Evolutionary conservation across 2,797 vertebrate genomes (phyloP), one percentile per base, ranked within the genome.

Genomic region (Emydoidea blandingii): DNA sequence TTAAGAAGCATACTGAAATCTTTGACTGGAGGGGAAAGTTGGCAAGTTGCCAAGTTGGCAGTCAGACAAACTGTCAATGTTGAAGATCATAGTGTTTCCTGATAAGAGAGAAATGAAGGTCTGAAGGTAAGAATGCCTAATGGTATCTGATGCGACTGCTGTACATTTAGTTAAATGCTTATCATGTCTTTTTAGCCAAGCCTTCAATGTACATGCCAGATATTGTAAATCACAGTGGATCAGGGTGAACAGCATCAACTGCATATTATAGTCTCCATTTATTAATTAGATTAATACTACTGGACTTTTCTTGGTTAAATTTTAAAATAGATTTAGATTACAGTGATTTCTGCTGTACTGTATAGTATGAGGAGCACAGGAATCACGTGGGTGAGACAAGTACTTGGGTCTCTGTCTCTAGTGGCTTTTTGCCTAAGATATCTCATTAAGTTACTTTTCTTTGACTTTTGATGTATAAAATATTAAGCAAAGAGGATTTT

Each of bases 91-190:
- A 1, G 1, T 78, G 83, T 86, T 79, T 96, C 90, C 83, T 74
- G 81, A 54, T 82, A 91, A 89, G 37, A 93, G 7, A 76, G 72
- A 31, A 93, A 93, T 54, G 27, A 72, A 80, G 14, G 27, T 59
- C 85, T 86, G 9, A 50, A 4, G 11, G 18, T 44, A 94, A 72
- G 65, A 79, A 85, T 53, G 87, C 85, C 56, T 21, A 49, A 1
- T 0, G 54, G 41, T 23, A 94, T 82, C 62, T 87, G 91, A 89
- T 93, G 86, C 87, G 88, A 91, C 78, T 62, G 47, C 47, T 80
- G 27, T 91, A 88, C 85, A 86, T 87, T 87, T 92, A 87, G 83
- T 90, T 95, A 94, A 90, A 12, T 52, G 86, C 41, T 87, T 83
- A 76, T 90, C 68, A 78, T 2, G 65, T 29, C 86, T 86, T 92